These are phyloP conservation scores for Montipora cactus DNA, from an alignment of 64 coral and sea anemone species.

Conservation along the genomic window DNA sequence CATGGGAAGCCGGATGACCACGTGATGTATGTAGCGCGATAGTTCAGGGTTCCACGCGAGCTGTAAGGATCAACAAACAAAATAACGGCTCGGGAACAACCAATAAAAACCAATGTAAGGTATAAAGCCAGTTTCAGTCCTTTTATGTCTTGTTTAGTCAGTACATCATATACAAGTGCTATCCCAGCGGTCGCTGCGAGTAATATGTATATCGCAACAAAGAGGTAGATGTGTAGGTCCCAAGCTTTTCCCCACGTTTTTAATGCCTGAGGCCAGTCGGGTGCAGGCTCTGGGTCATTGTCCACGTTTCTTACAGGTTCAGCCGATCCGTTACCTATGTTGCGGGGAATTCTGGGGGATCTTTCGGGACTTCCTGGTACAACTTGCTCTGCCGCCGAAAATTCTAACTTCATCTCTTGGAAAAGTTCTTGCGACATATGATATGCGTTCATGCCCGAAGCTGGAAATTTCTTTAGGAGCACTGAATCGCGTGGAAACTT, in stretches of 20 bases:
- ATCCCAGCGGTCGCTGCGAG: neutral
- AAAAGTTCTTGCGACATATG: neutral
- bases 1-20: slow-evolving; percentile 76
- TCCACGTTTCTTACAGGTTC: neutral
- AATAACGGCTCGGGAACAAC: slow-evolving; percentile 47
- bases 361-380: neutral
- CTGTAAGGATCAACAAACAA: slow-evolving; percentile 73
- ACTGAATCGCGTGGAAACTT: neutral
- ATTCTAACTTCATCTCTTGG: neutral
- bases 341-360: neutral
- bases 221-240: slow-evolving; percentile 65
- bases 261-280: slow-evolving; percentile 66
- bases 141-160: neutral
- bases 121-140: slow-evolving; percentile 55
- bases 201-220: slow-evolving; percentile 18
- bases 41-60: slow-evolving; percentile 33
- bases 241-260: slow-evolving; percentile 68
- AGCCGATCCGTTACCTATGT: neutral
- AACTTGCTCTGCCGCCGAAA: no score
- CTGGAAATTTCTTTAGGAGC: neutral
- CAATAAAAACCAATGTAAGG: slow-evolving; percentile 25
- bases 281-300: slow-evolving; percentile 60
- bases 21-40: neutral
- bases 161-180: neutral
- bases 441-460: neutral